Base-by-base conservation (phyloP, 2,888 invertebrate genomes). In the Drosophila limbata region DNA sequence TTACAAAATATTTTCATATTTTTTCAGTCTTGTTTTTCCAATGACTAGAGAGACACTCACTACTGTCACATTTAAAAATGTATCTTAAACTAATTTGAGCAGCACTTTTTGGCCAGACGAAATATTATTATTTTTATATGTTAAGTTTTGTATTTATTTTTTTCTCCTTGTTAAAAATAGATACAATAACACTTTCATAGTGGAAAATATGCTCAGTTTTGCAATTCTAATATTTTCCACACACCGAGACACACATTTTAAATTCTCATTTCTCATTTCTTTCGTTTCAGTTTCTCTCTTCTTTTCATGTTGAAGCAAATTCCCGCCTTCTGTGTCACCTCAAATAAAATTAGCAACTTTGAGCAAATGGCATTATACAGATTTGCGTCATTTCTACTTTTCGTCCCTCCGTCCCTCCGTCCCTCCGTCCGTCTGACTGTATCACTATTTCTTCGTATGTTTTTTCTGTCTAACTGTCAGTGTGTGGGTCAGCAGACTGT, bases 61-160 rank as follows among this genome's bases (percentile, higher is more conserved):
- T 89, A 91, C 90, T 87, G 91, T 90, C 91, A 91, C 91, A 88
- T 90, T 90, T 88, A 88, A 79, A 90, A 89, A 90, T 90, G 89
- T 90, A 88, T 88, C 84, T 81, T 77, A 88, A 90, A 91, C 91
- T 91, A 82, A 89, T 81, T 81, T 82, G 84, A 83, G 75, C 59
- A 84, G 59, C 68, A 77, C 59, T 73, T 79, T 83, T 83, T 88
- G 88, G 74, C 69, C 64, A 73, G 37, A 71, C 71, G 65, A 80
- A 73, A 77, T 73, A 73, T 70, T 82, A 70, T 76, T 79, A 73
- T 64, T 53, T 79, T 62, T 79, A 74, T 76, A 77, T 73, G 55
- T 79, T 71, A 31, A 60, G 31, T 55, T 56, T 57, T 70, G 71
- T 63, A 39, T 66, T 39, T 59, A 61, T 56, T n/a, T 25, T 47